phyloP scores from a whole-genome alignment of 2,797 vertebrate species.

The Tympanoctomys barrerae region DNA sequence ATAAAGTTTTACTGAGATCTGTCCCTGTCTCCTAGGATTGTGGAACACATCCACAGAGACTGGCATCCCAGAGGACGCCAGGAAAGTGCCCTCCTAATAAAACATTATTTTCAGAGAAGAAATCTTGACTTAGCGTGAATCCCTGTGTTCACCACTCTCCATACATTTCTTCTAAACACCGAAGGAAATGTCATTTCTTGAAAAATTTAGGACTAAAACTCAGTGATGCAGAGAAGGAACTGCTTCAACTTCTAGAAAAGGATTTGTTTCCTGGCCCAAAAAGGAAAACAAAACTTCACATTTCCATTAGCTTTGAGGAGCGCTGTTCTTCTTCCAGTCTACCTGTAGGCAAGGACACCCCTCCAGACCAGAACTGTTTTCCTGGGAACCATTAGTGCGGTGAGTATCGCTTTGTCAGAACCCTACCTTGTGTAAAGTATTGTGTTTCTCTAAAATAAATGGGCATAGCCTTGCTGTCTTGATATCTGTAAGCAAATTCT shows the following conservation, averaged over 20 bases:
- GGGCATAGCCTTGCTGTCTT: neutral
- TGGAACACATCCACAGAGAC: constrained; percentile 8
- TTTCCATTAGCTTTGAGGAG: neutral
- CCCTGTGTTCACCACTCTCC: neutral
- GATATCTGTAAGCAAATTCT: neutral
- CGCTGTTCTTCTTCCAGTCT: neutral
- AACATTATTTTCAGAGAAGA: constrained; percentile 58
- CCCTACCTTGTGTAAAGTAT: neutral
- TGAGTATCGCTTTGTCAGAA: constrained; percentile 39
- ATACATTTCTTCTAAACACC: neutral
- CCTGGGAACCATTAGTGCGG: neutral
- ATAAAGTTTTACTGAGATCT: constrained; percentile 65
- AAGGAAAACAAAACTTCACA: neutral
- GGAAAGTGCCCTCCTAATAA: constrained; percentile 30
- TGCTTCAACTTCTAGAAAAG: neutral
- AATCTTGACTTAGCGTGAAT: constrained; percentile 44
- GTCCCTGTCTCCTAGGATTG: constrained; percentile 31
- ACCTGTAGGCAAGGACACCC: neutral
- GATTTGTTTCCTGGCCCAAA: neutral
- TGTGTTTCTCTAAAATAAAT: neutral
- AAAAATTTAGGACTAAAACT: constrained; percentile 21
- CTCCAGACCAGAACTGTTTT: neutral
- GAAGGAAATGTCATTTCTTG: neutral
- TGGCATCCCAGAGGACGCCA: constrained; percentile 9
- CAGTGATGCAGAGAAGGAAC: neutral